These are phyloP conservation scores for Amaurobius ferox DNA, from an alignment of 2,888 invertebrate genomes.

Conservation along the genomic window DNA sequence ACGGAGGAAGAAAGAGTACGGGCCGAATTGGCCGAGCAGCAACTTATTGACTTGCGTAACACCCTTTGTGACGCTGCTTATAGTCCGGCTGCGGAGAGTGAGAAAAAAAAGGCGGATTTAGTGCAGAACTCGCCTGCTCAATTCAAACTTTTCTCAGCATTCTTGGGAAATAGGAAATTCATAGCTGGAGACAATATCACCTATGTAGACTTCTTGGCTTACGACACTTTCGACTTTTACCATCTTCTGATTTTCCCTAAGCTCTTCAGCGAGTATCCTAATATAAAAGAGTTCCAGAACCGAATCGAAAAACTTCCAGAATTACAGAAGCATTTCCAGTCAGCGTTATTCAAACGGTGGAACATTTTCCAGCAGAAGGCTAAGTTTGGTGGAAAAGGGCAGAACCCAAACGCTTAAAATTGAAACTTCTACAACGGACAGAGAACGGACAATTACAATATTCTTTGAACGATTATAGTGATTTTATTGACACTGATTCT, in stretches of 20 bases:
- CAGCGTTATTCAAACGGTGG: slow-evolving; percentile 58
- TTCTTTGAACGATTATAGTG: too few relatives aligned
- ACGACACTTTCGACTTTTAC: slow-evolving; percentile 73
- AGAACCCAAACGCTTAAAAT: slow-evolving; percentile 53
- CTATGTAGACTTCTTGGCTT: slow-evolving; percentile 73
- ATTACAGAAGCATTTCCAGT: slow-evolving; percentile 62
- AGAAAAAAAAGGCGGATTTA: slow-evolving; percentile 57
- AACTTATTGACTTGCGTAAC: slow-evolving; percentile 78
- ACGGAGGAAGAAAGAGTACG: too few relatives aligned
- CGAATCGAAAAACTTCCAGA: slow-evolving; percentile 72
- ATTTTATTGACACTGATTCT: too few relatives aligned
- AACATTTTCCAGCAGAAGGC: slow-evolving; percentile 62
- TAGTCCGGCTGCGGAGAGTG: slow-evolving; percentile 76
- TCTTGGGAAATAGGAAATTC: slow-evolving; percentile 67
- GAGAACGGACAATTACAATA: too few relatives aligned
- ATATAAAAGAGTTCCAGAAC: slow-evolving; percentile 58
- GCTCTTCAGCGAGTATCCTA: slow-evolving; percentile 59
- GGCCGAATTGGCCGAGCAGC: too few relatives aligned
- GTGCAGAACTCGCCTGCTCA: slow-evolving; percentile 58
- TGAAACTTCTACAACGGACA: too few relatives aligned
- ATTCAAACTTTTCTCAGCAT: slow-evolving; percentile 58
- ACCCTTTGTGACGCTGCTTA: slow-evolving; percentile 78
- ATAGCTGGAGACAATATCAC: slow-evolving; percentile 72
- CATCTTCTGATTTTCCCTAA: slow-evolving; percentile 54
- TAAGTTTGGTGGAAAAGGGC: slow-evolving; percentile 61